These are phyloP conservation scores for Lasioglossum oenotherae DNA, from an alignment of 2,888 invertebrate genomes.

Conservation along the genomic window DNA sequence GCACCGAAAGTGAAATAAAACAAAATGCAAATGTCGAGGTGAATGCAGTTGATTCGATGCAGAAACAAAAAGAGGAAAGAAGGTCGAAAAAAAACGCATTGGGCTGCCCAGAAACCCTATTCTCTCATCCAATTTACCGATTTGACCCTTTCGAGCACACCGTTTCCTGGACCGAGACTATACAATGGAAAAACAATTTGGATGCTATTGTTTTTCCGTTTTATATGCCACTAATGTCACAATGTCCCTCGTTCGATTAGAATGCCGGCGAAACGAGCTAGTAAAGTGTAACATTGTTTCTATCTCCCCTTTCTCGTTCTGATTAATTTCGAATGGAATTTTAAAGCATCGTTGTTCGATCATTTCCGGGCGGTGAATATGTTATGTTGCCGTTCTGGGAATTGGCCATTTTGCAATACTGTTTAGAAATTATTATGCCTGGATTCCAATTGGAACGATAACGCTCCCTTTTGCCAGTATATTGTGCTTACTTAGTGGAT, in stretches of 20 bases:
- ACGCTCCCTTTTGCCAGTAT: slow-evolving; percentile 5
- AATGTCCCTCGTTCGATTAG: slow-evolving; percentile 15
- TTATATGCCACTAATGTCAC: slow-evolving; percentile 19
- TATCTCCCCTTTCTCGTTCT: not conserved
- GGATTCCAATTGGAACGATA: slow-evolving; percentile 9
- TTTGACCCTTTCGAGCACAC: slow-evolving; percentile 21
- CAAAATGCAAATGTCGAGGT: slow-evolving; percentile 21
- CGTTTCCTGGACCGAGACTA: not conserved
- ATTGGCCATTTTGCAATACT: not conserved
- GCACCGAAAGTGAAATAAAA: slow-evolving; percentile 27
- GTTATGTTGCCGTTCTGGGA: not conserved
- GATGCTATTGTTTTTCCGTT: slow-evolving; percentile 8
- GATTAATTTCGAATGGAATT: not conserved
- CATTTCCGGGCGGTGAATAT: not conserved
- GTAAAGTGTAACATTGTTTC: not conserved
- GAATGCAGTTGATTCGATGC: slow-evolving; percentile 20
- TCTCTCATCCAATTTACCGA: slow-evolving; percentile 22
- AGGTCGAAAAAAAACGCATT: not conserved
- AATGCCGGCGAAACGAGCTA: not conserved
- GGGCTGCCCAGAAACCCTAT: not conserved
- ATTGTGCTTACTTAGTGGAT: slow-evolving; percentile 1
- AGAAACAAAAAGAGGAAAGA: not conserved
- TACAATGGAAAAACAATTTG: slow-evolving; percentile 31
- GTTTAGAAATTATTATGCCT: not conserved
- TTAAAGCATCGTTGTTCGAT: not conserved